These are phyloP conservation scores for Anthonomus grandis DNA, from an alignment of 1,140 invertebrate genomes.

Conservation along the genomic window DNA sequence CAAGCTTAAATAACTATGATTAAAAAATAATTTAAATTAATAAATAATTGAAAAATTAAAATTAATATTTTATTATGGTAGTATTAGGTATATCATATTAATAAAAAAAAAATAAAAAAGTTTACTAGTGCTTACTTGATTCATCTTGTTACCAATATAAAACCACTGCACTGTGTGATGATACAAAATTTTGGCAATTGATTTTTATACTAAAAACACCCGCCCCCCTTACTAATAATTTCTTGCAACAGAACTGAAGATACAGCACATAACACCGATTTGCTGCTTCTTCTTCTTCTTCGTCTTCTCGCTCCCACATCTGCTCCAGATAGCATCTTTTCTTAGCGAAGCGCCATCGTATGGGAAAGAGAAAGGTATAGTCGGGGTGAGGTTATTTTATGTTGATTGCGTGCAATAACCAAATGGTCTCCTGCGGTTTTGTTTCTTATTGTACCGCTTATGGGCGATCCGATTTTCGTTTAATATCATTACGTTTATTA, in stretches of 20 bases:
- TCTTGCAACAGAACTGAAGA: constrained; percentile 11
- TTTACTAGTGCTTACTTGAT: constrained; percentile 22
- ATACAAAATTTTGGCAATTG: constrained; percentile 26
- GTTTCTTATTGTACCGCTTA: constrained; percentile 10
- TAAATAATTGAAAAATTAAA: no score
- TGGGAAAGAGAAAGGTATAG: not conserved
- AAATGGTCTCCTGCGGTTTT: constrained; percentile 5
- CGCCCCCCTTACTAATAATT: constrained; percentile 15
- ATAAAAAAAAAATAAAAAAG: no score
- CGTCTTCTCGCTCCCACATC: not conserved
- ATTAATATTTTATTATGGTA: no score
- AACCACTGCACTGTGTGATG: constrained; percentile 20
- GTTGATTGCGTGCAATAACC: not conserved
- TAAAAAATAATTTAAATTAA: no score
- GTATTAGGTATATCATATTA: no score
- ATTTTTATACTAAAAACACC: constrained; percentile 20
- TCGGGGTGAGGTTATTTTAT: no score
- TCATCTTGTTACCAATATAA: constrained; percentile 23
- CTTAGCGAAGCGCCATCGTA: not conserved
- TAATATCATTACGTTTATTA: constrained; percentile 16
- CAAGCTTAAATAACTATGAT: no score
- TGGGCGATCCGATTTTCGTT: constrained; percentile 11
- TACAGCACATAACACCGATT: constrained; percentile 21
- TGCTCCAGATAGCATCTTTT: not conserved
- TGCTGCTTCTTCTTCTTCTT: not conserved